phyloP scores from a whole-genome alignment of 2,113 vertebrate genomes.

The Chaetops frenatus region DNA sequence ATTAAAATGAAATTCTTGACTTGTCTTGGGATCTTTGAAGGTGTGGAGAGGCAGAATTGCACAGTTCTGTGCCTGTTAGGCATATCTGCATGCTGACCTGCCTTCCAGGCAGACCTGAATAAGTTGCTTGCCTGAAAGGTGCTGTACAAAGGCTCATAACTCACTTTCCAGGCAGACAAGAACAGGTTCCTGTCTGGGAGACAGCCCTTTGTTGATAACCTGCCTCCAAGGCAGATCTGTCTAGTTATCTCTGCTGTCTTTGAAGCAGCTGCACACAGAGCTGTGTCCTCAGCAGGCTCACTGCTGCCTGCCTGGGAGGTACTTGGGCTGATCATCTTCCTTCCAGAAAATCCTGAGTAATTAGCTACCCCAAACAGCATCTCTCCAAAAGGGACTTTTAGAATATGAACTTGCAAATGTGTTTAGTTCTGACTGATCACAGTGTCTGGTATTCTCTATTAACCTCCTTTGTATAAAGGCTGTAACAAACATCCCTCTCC shows the following conservation, averaged over 20 bases:
- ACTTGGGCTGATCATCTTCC: slow-evolving; percentile 28
- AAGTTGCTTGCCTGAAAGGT: slow-evolving; percentile 13
- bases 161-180: slow-evolving; percentile 52
- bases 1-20: slow-evolving; percentile 39
- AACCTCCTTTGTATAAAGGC: neutral
- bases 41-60: neutral
- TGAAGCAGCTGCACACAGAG: slow-evolving; percentile 56
- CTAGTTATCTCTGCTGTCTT: slow-evolving; percentile 68
- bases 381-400: neutral
- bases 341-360: slow-evolving; percentile 34
- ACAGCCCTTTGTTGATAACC: slow-evolving; percentile 51
- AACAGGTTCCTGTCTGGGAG: slow-evolving; percentile 46
- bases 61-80: slow-evolving; percentile 2
- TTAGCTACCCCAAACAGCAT: slow-evolving; percentile 49
- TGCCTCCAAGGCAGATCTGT: slow-evolving; percentile 65
- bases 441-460: neutral
- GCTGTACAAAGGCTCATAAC: slow-evolving; percentile 11
- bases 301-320: slow-evolving; percentile 53
- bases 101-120: slow-evolving; percentile 2
- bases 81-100: slow-evolving; percentile 25
- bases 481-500: neutral
- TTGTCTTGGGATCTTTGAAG: slow-evolving; percentile 34
- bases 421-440: neutral
- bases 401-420: slow-evolving; percentile 9
- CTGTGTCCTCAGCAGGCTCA: slow-evolving; percentile 9